Evolutionary conservation across 2,797 vertebrate species (phyloP).

Genomic region (Natrix natrix): DNA sequence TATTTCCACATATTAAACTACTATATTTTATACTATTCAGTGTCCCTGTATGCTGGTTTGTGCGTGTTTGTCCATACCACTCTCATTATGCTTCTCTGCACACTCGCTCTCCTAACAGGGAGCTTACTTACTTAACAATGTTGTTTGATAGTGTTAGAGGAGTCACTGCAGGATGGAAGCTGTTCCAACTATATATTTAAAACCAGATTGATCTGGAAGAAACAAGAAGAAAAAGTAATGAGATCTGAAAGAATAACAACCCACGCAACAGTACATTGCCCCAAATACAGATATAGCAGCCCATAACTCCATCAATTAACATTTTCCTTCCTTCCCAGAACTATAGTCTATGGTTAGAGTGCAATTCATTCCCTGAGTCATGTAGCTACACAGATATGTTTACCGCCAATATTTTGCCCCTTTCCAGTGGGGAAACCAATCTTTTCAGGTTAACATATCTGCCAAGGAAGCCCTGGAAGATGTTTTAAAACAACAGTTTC

Average conservation of each 20-base stretch:
- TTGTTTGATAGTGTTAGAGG: background rate
- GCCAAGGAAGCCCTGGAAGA: background rate
- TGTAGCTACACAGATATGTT: background rate
- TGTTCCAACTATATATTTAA: background rate
- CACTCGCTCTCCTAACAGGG: too few relatives aligned
- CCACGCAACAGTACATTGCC: background rate
- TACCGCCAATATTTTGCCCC: background rate
- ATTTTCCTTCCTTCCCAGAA: background rate
- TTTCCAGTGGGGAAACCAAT: background rate
- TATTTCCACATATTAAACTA: too few relatives aligned
- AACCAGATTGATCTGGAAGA: background rate
- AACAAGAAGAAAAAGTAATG: background rate
- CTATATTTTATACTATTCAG: too few relatives aligned
- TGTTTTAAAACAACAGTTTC: background rate
- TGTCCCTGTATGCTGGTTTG: too few relatives aligned
- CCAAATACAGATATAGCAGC: background rate
- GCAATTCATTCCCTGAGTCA: background rate
- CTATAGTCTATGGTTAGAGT: background rate
- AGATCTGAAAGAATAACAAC: background rate
- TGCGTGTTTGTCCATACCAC: too few relatives aligned
- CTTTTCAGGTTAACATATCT: background rate
- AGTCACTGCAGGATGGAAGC: background rate
- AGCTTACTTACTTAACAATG: too few relatives aligned
- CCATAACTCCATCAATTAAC: background rate
- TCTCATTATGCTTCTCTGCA: too few relatives aligned